Conservation (phyloP, 2,888 invertebrate species). For the Drosophila sordidula region DNA sequence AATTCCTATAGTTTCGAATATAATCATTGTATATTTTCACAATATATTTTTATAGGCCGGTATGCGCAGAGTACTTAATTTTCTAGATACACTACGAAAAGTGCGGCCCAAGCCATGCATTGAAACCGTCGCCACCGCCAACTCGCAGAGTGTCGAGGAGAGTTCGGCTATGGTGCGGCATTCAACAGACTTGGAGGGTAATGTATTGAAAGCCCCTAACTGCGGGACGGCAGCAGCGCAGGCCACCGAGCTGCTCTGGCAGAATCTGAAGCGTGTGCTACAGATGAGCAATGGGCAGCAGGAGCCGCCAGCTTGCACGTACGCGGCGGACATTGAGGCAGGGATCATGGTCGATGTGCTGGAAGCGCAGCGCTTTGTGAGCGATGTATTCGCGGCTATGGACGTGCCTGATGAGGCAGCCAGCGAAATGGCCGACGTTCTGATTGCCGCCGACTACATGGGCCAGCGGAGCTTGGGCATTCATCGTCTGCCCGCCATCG, state of each 20-base stretch:
- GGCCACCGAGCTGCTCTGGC: constrained; percentile 17
- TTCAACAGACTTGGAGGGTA: neutral
- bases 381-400: constrained; percentile 51
- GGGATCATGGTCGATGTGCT: constrained; percentile 37
- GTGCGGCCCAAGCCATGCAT: constrained; percentile 11
- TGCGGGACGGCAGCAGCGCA: too few species aligned
- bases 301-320: neutral
- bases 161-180: neutral
- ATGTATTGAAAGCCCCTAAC: neutral
- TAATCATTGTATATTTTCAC: neutral
- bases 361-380: constrained; percentile 53
- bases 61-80: constrained; percentile 38
- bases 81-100: constrained; percentile 31
- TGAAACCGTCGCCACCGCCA: neutral
- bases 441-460: constrained; percentile 58
- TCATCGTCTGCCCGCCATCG: constrained; percentile 50
- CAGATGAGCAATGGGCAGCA: constrained; percentile 28
- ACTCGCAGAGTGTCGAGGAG: neutral
- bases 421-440: constrained; percentile 55
- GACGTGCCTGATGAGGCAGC: constrained; percentile 47
- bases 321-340: neutral
- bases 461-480: constrained; percentile 53
- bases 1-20: neutral
- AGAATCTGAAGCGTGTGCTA: constrained; percentile 36
- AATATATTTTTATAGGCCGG: neutral